phyloP scores from a whole-genome alignment of 2,888 invertebrate species.

The Frankliniella intonsa region DNA sequence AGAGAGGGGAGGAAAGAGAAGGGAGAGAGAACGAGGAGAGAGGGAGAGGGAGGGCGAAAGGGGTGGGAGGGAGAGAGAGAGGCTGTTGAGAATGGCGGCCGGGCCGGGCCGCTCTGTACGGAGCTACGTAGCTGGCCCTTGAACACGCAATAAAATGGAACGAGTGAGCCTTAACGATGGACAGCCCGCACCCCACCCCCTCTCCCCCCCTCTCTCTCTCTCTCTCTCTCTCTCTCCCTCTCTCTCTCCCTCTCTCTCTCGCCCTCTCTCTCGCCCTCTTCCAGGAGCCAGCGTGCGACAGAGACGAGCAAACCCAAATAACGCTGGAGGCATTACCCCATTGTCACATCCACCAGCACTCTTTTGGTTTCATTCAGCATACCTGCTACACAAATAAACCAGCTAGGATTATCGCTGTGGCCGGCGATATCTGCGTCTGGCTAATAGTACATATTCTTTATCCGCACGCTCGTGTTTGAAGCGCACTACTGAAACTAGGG shows the following conservation, averaged over 20 bases:
- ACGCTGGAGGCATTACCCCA: no score
- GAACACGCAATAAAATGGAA: constrained; percentile 25
- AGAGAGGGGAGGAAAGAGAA: background rate
- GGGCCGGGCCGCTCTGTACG: background rate
- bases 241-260: background rate
- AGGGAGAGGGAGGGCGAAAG: background rate
- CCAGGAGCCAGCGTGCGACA: no score
- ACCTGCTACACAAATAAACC: no score
- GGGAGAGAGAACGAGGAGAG: background rate
- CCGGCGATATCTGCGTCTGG: no score
- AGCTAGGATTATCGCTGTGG: no score
- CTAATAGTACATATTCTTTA: no score
- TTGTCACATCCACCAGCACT: no score
- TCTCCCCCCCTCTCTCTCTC: background rate
- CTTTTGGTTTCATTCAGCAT: no score
- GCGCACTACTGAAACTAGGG: no score
- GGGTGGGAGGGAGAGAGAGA: background rate
- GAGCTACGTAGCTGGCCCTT: constrained; percentile 12
- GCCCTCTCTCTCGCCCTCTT: background rate
- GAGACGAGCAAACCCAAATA: no score
- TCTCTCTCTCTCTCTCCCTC: background rate
- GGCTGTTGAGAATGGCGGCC: background rate
- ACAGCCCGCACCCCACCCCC: background rate
- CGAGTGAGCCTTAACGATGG: constrained; percentile 25
- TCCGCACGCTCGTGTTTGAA: no score